A percentile compares a stretch with the other conserved stretches of the same genome.
These are phyloP conservation scores for Ylistrum balloti DNA, from an alignment of 1,140 invertebrate species.

Conservation along the genomic window DNA sequence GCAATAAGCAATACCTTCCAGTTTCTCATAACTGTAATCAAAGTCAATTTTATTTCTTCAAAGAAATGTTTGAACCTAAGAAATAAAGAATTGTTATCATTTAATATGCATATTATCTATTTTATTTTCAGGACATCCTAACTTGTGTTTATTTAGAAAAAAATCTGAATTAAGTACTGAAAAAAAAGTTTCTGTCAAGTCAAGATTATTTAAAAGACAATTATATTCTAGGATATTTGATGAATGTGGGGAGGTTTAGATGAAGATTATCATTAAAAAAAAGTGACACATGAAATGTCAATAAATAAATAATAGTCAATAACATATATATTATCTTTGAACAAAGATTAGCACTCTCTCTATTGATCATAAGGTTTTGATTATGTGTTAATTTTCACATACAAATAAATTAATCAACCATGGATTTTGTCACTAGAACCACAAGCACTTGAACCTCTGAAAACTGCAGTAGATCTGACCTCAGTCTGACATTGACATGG, in stretches of 20 bases:
- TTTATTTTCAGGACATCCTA: too few species aligned
- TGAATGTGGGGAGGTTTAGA: neutral
- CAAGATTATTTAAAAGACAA: too few species aligned
- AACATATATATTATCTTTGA: neutral
- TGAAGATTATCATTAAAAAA: neutral
- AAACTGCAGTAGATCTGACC: neutral
- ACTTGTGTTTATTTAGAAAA: too few species aligned
- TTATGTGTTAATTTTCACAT: neutral
- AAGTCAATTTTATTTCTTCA: neutral
- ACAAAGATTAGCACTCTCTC: neutral
- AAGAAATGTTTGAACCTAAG: neutral
- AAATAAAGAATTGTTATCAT: too few species aligned
- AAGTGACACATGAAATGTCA: neutral
- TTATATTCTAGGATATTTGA: neutral
- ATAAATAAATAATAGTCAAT: neutral
- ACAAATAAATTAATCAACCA: neutral
- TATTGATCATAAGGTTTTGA: neutral
- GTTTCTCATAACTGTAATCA: neutral
- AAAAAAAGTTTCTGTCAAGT: too few species aligned
- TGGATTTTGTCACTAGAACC: conserved; percentile 13
- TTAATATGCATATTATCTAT: too few species aligned
- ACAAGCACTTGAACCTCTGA: neutral
- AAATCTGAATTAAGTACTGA: too few species aligned
- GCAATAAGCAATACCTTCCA: neutral
- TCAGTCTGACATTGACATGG: neutral